These are phyloP conservation scores for Gallirallus australis DNA, from an alignment of 2,797 vertebrate species.

Conservation along the genomic window DNA sequence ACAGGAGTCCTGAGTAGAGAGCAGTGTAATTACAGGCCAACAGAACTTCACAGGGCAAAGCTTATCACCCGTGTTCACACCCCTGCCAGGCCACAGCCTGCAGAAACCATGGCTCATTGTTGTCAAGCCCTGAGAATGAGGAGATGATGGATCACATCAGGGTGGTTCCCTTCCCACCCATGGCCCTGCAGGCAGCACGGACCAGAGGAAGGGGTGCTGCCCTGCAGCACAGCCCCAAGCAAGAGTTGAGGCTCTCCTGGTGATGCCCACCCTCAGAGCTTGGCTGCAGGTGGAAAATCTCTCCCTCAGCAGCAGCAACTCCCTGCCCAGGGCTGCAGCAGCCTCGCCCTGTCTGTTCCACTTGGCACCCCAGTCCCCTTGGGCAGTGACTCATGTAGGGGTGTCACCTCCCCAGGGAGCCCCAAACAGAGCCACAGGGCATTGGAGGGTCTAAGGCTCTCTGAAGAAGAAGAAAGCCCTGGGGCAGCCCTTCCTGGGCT, in stretches of 20 bases:
- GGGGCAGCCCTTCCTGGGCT: not conserved
- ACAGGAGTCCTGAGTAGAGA: not conserved
- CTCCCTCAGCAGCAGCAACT: accelerated
- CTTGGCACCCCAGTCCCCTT: not conserved
- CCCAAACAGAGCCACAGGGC: accelerated
- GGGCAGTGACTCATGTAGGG: accelerated
- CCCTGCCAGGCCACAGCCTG: not conserved
- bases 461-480: not conserved
- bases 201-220: not conserved
- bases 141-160: too few species aligned
- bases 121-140: not conserved
- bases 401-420: not conserved
- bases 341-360: not conserved
- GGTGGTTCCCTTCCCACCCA: not conserved
- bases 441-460: accelerated
- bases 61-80: accelerated
- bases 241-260: not conserved
- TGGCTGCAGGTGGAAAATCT: accelerated
- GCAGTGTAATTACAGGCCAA: not conserved
- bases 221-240: not conserved
- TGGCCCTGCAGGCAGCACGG: accelerated
- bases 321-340: not conserved
- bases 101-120: not conserved
- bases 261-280: not conserved
- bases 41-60: not conserved